Base-by-base conservation (phyloP, 2,888 invertebrate species). In the Cephus nigrinus region DNA sequence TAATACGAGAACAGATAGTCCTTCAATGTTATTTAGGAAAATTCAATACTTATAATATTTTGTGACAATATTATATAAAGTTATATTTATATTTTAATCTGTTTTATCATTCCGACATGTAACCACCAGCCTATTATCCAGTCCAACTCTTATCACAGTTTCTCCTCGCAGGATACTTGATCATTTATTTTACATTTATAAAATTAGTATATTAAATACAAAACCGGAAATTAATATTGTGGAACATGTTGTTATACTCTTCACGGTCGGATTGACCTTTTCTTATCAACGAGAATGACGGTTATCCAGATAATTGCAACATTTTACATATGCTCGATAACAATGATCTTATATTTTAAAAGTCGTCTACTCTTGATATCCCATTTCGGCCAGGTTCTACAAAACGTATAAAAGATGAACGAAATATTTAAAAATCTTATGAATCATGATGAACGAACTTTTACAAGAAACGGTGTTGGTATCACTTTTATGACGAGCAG, bases 11-110 rank as follows among this genome's bases (percentile, higher is more conserved):
- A 74, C 34, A 35, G 36, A 74, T 74, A 74, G 72, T 34, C 71
- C 72, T 77, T 68, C 68, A 69, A 74, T 74, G 81, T 85, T 86
- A 84, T 83, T 84, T 86, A 82, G 81, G 80, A 84, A 79, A 84
- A 81, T 81, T 82, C 78, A 77, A 87, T 85, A 86, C 88, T 87
- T 88, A 86, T 86, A 83, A 88, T 88, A 88, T 87, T 88, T 88
- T 87, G 83, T 84, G 85, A 88, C 79, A 78, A 86, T 88, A 82
- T 87, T 85, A 86, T 83, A 88, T 84, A 87, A 86, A 87, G 83
- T 88, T 89, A 88, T 88, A 88, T 87, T 88, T 87, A 89, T 89
- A 89, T 88, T 88, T 89, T 86, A 55, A 55, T 9, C 55, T 5
- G 55, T 1, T 23, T 55, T 55, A 23, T 55, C 23, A 55, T 55